A percentile compares a stretch with the other conserved stretches of the same genome.
phyloP scores from a whole-genome alignment of 2,888 invertebrate genomes.

The Lasius platythorax region DNA sequence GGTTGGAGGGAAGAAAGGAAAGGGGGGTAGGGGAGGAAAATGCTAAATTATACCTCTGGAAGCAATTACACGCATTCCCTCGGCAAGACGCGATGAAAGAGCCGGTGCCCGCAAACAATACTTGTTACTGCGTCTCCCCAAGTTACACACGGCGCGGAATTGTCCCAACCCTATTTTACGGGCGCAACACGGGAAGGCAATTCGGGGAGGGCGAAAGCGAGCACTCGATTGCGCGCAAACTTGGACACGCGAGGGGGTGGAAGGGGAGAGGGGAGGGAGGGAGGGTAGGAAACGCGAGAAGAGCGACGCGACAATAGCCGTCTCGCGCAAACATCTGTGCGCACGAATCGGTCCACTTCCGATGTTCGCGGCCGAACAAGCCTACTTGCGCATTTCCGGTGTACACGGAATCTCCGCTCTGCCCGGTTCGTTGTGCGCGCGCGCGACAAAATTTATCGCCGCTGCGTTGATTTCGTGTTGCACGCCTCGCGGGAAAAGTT shows the following conservation, averaged over 20 bases:
- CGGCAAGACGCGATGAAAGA: background rate
- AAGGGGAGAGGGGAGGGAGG: no score
- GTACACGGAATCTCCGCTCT: background rate
- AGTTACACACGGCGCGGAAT: background rate
- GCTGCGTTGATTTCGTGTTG: conserved; percentile 39
- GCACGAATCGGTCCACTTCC: conserved; percentile 10
- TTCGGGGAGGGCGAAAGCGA: background rate
- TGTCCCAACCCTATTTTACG: conserved; percentile 1
- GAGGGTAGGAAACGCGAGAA: background rate
- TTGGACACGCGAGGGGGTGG: background rate
- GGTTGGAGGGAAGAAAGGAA: background rate
- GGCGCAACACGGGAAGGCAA: background rate
- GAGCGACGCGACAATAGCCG: conserved; percentile 10
- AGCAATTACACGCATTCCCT: background rate
- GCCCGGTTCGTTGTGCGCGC: background rate
- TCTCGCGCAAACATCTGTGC: conserved; percentile 6
- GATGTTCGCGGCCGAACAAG: conserved; percentile 5
- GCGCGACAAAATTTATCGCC: conserved; percentile 35
- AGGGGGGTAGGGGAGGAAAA: background rate
- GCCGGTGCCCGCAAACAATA: background rate
- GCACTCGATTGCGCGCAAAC: conserved; percentile 27
- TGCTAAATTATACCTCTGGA: background rate
- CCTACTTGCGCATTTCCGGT: background rate
- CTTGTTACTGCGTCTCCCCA: background rate
- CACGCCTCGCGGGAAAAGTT: conserved; percentile 32